Base-by-base conservation (phyloP, 1,140 invertebrate genomes). In the Leguminivora glycinivorella region DNA sequence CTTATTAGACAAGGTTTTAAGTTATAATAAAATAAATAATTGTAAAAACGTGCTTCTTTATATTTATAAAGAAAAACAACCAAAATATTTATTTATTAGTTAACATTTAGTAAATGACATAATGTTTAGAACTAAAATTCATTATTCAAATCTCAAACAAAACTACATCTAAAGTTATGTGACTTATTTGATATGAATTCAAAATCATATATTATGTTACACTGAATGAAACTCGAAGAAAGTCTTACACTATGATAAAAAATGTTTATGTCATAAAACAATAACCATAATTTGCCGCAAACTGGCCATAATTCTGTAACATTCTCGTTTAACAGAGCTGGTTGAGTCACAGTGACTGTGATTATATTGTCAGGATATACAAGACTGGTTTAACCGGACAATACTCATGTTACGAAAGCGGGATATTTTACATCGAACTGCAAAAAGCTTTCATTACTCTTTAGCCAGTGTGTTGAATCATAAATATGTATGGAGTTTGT, bases 341-440 rank as follows among this genome's bases (percentile, higher is more conserved):
- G 47, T 52, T 52, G 47, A 2, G 17, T 52, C 47, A 52, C 19
- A 7, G 47, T 43, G 40, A 22, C n/a, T 47, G n/a, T 47, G 34
- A 47, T 47, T 60, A 24, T 63, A 31, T 29, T 63, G n/a, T 17
- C 14, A 17, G 58, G 26, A 63, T 29, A 63, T 29, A 17, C 5
- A 29, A 31, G 29, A 63, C 58, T 29, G 29, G 58, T 63, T 29
- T 29, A 34, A 63, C 58, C n/a, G 58, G 58, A 63, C 26, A 63
- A 63, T 63, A 34, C 25, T 19, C 1, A 31, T 29, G 29, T 63
- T 63, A 63, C 26, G 58, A 63, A 63, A 63, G 58, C 58, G 4
- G 58, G 19, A 34, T 14, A 52, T 14, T 60, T 63, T 63, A 6
- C 58, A 17, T 29, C n/a, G 26, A 58, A 34, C 14, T 63, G 58